These are phyloP conservation scores for Leuciscus idus DNA, from an alignment of 2,113 vertebrate species.

Conservation along the genomic window DNA sequence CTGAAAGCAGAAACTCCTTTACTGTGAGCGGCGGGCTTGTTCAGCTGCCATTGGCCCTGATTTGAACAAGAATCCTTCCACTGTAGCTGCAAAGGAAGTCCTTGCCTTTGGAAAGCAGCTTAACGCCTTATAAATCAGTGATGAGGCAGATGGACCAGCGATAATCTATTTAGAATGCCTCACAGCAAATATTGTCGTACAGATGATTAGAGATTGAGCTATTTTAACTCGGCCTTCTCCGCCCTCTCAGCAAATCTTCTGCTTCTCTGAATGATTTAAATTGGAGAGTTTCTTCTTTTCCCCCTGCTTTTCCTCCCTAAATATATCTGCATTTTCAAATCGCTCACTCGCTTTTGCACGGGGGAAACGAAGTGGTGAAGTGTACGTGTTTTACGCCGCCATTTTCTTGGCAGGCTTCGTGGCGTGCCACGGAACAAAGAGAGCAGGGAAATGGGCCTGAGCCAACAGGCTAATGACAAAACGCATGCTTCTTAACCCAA, in stretches of 20 bases:
- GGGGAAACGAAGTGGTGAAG: slow-evolving; percentile 53
- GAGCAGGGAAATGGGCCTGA: slow-evolving; percentile 76
- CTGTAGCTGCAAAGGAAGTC: slow-evolving; percentile 81
- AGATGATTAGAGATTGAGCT: slow-evolving; percentile 98
- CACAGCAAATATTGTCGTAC: slow-evolving; percentile 99
- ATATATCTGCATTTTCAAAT: slow-evolving; percentile 79
- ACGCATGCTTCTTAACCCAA: slow-evolving; percentile 90
- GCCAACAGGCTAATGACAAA: slow-evolving; percentile 92
- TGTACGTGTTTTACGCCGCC: slow-evolving; percentile 35
- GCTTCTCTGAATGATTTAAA: slow-evolving; percentile 66
- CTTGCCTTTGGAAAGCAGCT: slow-evolving; percentile 97
- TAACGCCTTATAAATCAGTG: slow-evolving; percentile 99
- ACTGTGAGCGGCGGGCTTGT: slow-evolving; percentile 80
- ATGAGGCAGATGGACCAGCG: slow-evolving; percentile 99
- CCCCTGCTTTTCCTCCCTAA: slow-evolving; percentile 55
- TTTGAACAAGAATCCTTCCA: slow-evolving; percentile 90
- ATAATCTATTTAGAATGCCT: slow-evolving; percentile 99
- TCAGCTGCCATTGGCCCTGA: slow-evolving; percentile 82
- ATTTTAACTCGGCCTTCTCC: slow-evolving; percentile 85
- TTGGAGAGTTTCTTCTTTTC: slow-evolving; percentile 61
- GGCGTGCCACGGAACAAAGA: slow-evolving; percentile 83
- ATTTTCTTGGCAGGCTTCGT: slow-evolving; percentile 53
- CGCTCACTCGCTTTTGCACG: slow-evolving; percentile 65
- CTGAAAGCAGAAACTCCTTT: slow-evolving; percentile 72
- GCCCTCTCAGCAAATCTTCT: slow-evolving; percentile 66